Evolutionary conservation across 1,140 invertebrate species (phyloP).

Genomic region (Formica exsecta): DNA sequence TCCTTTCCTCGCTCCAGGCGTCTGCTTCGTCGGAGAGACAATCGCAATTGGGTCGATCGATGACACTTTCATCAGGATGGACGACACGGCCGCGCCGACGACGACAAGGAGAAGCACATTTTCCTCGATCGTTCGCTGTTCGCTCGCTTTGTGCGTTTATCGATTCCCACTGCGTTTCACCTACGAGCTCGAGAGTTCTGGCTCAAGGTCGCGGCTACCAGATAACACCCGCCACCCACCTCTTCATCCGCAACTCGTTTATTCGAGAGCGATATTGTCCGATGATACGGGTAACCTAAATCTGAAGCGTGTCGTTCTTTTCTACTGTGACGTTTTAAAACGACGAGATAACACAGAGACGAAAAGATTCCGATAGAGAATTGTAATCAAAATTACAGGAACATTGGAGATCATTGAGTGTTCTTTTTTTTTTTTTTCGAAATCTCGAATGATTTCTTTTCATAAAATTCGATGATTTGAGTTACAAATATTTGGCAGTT

Average conservation of each 20-base stretch:
- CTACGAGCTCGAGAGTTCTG: constrained; percentile 74
- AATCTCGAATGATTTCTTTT: neutral
- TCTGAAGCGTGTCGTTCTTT: neutral
- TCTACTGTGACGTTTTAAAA: neutral
- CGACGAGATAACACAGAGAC: neutral
- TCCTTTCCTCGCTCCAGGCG: neutral
- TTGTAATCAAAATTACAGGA: neutral
- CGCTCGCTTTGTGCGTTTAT: constrained; percentile 44
- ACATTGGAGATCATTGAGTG: neutral
- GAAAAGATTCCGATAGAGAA: neutral
- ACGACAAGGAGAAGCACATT: constrained; percentile 52
- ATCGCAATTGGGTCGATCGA: constrained; percentile 63
- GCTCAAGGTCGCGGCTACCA: constrained; percentile 82
- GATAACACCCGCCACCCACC: constrained; percentile 77
- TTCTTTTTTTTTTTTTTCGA: neutral
- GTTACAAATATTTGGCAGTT: neutral
- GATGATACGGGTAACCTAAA: neutral
- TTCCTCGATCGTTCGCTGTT: constrained; percentile 22
- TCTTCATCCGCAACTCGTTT: constrained; percentile 46
- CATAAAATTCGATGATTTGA: neutral
- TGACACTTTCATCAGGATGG: constrained; percentile 59
- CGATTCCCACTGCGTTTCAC: constrained; percentile 77
- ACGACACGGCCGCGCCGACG: constrained; percentile 24
- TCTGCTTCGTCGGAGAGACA: constrained; percentile 24
- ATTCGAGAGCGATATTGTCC: neutral